Base-by-base conservation (phyloP, 2,888 invertebrate species). In the Yponomeuta plumbellus region DNA sequence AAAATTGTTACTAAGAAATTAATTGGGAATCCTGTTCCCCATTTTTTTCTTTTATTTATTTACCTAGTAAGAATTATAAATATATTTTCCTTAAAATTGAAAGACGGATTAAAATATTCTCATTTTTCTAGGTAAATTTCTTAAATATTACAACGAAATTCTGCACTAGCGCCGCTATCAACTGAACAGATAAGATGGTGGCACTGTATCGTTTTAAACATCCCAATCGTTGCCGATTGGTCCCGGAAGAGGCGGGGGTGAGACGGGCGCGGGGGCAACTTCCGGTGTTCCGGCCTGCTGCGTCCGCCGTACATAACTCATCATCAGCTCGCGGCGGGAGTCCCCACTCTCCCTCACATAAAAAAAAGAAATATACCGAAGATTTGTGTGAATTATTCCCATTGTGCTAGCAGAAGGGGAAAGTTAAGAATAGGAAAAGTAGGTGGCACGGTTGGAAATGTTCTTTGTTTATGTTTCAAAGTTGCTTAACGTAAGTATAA, bases 331-430 rank as follows among this genome's bases (percentile, higher is more conserved):
- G 70, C 89, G 71, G 75, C 84, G 79, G 88, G 87, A 81, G 81
- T 76, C 75, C 73, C 73, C 80, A 77, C 84, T 74, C 83, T 80
- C 85, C 78, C 82, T 73, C 77, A 76, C 74, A 82, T 81, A 85
- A 86, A 17, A 52, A 52, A 85, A 85, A 86, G 85, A 85, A 81
- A 84, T 81, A 83, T 44, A 44, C 10, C 44, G 52, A 84, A 87
- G 87, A 88, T 87, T 86, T 86, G 84, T 83, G 84, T 84, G 86
- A 88, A 86, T 86, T 86, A 85, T 84, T 80, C 78, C 79, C 84
- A 78, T 76, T 73, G 74, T 73, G 78, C 75, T 75, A 80, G 79
- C 78, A 80, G 81, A 83, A 71, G 77, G 83, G 85, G 83, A 81
- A 83, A 80, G 73, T 69, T 67, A 71, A 74, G 75, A 75, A 73